Percentiles rank a stretch among this genome's conserved stretches.
phyloP scores from a whole-genome alignment of 2,888 invertebrate genomes.

The Augochlorella aurata region DNA sequence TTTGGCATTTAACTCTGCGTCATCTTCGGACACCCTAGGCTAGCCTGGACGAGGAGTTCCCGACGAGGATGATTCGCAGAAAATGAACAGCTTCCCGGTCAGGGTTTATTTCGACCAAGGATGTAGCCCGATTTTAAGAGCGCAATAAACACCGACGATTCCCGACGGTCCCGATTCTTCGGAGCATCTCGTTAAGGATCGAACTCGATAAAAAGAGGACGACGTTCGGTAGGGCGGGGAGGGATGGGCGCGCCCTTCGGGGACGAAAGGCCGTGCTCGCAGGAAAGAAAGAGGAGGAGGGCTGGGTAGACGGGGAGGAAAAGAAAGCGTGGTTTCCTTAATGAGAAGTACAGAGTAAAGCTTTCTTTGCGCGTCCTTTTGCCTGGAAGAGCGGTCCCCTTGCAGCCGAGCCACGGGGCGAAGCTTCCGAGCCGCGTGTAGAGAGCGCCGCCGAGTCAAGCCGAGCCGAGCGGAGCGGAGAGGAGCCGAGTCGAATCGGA shows the following conservation, averaged over 20 bases:
- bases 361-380: slow-evolving; percentile 78
- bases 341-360: slow-evolving; percentile 82
- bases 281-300: not conserved
- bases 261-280: slow-evolving; percentile 12
- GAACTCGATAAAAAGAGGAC: slow-evolving; percentile 20
- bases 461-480: too few species aligned
- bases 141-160: slow-evolving; percentile 21
- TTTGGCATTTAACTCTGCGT: too few species aligned
- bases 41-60: not conserved
- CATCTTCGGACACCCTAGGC: not conserved
- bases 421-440: slow-evolving; percentile 14
- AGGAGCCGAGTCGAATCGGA: slow-evolving; percentile 69
- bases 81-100: not conserved
- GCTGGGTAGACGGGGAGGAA: slow-evolving; percentile 59
- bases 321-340: slow-evolving; percentile 78
- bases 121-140: slow-evolving; percentile 14
- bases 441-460: too few species aligned
- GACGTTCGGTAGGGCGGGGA: not conserved
- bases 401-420: not conserved
- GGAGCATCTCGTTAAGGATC: slow-evolving; percentile 57
- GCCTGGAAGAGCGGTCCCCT: slow-evolving; percentile 47
- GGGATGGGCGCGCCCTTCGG: slow-evolving; percentile 28
- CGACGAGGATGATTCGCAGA: not conserved
- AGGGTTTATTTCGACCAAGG: not conserved
- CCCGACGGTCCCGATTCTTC: slow-evolving; percentile 26